Percentiles rank a stretch among this genome's conserved stretches.
Conservation (phyloP, 2,113 vertebrate genomes). For the Limanda limanda region DNA sequence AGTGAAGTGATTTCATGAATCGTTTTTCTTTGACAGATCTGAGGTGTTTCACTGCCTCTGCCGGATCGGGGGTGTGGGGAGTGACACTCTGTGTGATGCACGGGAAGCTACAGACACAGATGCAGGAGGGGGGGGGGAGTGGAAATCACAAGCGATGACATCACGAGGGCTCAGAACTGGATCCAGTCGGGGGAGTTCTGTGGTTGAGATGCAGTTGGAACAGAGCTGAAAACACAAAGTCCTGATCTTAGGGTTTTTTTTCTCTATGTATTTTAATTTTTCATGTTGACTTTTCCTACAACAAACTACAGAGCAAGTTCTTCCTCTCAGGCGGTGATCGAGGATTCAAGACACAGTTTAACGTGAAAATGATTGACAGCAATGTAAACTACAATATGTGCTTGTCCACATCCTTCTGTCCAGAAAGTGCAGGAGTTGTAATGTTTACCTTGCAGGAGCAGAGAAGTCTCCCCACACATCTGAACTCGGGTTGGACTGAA, state of each 20-base stretch:
- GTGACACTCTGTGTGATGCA: conserved; percentile 16
- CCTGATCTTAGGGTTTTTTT: background rate
- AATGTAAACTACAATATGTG: no score
- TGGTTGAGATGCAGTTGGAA: conserved; percentile 74
- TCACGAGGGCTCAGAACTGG: conserved; percentile 83
- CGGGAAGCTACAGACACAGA: conserved; percentile 54
- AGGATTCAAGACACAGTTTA: background rate
- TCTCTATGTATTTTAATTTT: background rate
- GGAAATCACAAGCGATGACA: background rate
- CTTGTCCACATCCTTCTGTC: no score
- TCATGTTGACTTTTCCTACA: background rate
- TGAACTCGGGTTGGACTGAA: conserved; percentile 68
- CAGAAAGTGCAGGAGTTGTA: no score
- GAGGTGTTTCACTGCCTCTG: conserved; percentile 16
- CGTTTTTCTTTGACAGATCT: conserved; percentile 1
- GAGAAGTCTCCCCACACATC: conserved; percentile 95
- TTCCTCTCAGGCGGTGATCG: background rate
- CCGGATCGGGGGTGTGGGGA: background rate
- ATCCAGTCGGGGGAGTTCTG: conserved; percentile 88
- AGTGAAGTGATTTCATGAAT: background rate
- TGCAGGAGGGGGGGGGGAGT: conserved; percentile 53
- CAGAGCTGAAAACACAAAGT: conserved; percentile 58
- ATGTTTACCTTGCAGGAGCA: conserved; percentile 88
- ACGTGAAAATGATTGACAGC: no score
- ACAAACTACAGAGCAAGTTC: background rate